Conservation (phyloP, 2,113 vertebrate species). For the Austrofundulus limnaeus region DNA sequence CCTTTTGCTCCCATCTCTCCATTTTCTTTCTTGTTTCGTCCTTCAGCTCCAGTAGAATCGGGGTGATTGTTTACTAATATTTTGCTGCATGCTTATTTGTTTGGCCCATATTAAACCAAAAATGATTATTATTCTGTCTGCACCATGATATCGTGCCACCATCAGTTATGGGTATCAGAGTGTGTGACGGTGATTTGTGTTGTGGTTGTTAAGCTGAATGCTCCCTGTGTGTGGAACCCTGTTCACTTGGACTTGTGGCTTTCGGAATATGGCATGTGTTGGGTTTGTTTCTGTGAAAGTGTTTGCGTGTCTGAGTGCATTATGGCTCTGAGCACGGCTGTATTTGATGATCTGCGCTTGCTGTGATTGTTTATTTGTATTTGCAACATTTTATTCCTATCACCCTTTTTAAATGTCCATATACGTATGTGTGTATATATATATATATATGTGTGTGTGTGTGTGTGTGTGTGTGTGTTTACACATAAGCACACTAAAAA, state of each 20-base stretch:
- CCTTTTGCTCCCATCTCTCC: slow-evolving; percentile 67
- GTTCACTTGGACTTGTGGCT: background rate
- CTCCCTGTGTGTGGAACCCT: slow-evolving; percentile 2
- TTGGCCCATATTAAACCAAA: slow-evolving; percentile 92
- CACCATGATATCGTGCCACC: slow-evolving; percentile 43
- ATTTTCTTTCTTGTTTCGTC: slow-evolving; percentile 61
- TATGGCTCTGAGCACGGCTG: slow-evolving; percentile 54
- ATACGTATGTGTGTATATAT: slow-evolving; percentile 29
- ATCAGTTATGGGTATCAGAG: slow-evolving; percentile 57
- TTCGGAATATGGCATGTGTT: slow-evolving; percentile 56
- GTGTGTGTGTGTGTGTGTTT: no score
- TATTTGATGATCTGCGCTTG: slow-evolving; percentile 39
- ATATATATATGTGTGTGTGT: no score
- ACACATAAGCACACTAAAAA: no score
- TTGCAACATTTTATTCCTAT: slow-evolving; percentile 20
- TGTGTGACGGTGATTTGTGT: slow-evolving; percentile 41
- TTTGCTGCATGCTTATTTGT: slow-evolving; percentile 70
- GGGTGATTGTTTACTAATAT: slow-evolving; percentile 84
- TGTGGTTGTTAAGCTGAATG: slow-evolving; percentile 39
- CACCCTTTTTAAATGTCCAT: slow-evolving; percentile 12
- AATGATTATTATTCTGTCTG: slow-evolving; percentile 54
- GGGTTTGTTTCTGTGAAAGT: slow-evolving; percentile 37
- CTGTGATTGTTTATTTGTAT: slow-evolving; percentile 43
- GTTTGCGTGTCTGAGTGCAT: slow-evolving; percentile 54
- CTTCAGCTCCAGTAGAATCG: slow-evolving; percentile 74